Percentiles rank a stretch among this genome's conserved stretches.
Evolutionary conservation across 2,113 vertebrate genomes (phyloP).

Genomic region (Lagopus leucura): DNA sequence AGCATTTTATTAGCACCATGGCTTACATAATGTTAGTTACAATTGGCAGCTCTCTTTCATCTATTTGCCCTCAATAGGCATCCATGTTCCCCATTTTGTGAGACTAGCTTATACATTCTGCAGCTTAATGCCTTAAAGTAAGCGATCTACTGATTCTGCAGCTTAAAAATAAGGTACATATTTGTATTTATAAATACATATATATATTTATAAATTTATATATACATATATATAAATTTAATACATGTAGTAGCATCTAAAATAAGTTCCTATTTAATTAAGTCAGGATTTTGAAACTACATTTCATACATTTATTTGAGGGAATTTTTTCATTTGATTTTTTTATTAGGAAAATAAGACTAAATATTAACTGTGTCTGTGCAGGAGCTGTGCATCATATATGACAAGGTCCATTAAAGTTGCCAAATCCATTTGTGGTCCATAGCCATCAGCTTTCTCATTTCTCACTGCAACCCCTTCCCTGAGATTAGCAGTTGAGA

Average conservation of each 20-base stretch:
- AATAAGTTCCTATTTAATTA: not conserved
- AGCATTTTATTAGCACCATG: not conserved
- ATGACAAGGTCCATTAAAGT: not conserved
- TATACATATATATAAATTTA: too few relatives aligned
- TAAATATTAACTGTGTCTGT: not conserved
- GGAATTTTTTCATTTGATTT: not conserved
- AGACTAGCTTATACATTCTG: not conserved
- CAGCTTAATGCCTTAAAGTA: not conserved
- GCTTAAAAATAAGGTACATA: not conserved
- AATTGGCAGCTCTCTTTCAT: not conserved
- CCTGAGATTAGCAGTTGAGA: not conserved
- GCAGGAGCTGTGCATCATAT: not conserved
- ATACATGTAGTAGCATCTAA: not conserved
- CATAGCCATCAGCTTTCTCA: accelerated
- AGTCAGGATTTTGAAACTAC: not conserved
- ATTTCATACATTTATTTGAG: not conserved
- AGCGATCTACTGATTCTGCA: not conserved
- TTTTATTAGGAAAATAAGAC: not conserved
- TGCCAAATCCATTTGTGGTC: not conserved
- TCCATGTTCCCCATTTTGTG: not conserved
- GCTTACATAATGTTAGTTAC: not conserved
- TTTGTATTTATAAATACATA: too few relatives aligned
- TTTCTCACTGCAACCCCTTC: not conserved
- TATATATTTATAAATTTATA: too few relatives aligned
- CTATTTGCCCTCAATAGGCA: not conserved